Base-by-base conservation (phyloP, 2,797 vertebrate genomes). In the Xenentodon cancila region DNA sequence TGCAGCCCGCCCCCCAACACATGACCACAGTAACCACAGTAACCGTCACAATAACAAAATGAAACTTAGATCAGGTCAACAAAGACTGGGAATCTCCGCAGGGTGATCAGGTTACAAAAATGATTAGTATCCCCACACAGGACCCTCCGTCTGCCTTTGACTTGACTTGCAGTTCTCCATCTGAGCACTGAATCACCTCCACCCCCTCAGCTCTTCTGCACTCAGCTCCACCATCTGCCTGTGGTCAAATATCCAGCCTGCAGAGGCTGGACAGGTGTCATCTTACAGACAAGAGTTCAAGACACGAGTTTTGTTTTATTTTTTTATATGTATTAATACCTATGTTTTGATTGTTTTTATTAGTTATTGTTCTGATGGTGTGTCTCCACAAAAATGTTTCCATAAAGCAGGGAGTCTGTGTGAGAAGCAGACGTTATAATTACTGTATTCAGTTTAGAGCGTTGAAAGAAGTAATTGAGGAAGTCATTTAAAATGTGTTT, bases 81-180 rank as follows among this genome's bases (percentile, higher is more conserved):
- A 91, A 89, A 87, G 87, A 71, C 64, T 32, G 68, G 80, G 82
- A 84, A 86, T 89, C 85, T 91, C 84, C 84, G 80, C 74, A 25
- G 80, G 76, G 72, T 81, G 84, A 84, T 91, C 83, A 75, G 79
- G 85, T 90, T 91, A 89, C 88, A 84, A 80, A 84, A 83, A 75
- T 89, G 71, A 89, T 86, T 85, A 77, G 68, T 63, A 52, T 27
- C 62, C 64, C 58, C 65, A 81, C 67, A 71, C 63, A 48, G 72
- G 73, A 77, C 75, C 71, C 75, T 65, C 32, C 73, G 53, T 67
- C 65, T 22, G 43, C 70, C 56, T 53, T 66, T 68, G 49, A 80
- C 74, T 61, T 65, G 66, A 73, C 57, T 75, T 71, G 68, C 48
- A 46, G 18, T 64, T 60, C 64, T 66, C 13, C 47, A 69, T 63